phyloP scores from a whole-genome alignment of 2,888 invertebrate genomes.

The Chydorus sphaericus region DNA sequence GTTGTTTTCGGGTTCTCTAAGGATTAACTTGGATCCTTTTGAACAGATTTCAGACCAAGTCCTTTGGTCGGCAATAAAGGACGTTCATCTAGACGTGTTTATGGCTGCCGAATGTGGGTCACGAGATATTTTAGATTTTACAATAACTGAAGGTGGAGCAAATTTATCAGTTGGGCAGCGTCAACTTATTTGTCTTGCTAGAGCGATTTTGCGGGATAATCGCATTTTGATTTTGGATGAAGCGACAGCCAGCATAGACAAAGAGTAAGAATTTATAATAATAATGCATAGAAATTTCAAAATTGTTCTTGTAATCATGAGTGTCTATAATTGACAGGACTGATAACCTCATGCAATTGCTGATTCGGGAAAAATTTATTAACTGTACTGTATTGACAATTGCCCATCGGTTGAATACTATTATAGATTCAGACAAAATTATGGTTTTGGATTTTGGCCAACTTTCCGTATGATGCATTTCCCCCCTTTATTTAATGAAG shows the following conservation, averaged over 20 bases:
- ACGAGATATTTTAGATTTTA: no score
- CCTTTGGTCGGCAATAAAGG: conserved; percentile 70
- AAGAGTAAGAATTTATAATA: conserved; percentile 44
- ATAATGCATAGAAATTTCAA: not conserved
- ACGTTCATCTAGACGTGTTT: no score
- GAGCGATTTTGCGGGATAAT: conserved; percentile 71
- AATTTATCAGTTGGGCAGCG: conserved; percentile 83
- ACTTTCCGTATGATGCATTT: no score
- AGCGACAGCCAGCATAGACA: conserved; percentile 89
- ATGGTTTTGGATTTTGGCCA: conserved; percentile 17
- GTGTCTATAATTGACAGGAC: conserved; percentile 6
- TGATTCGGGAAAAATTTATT: conserved; percentile 10
- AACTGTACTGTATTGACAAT: conserved; percentile 14
- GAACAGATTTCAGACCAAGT: conserved; percentile 58
- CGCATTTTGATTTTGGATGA: conserved; percentile 76
- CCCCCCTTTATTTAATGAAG: no score
- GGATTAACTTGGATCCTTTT: conserved; percentile 82
- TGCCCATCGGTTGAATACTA: conserved; percentile 15
- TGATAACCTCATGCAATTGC: conserved; percentile 13
- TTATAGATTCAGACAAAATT: conserved; percentile 13
- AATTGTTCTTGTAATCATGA: no score
- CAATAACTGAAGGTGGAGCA: conserved; percentile 53
- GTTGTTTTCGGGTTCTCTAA: conserved; percentile 70
- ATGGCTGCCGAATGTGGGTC: no score
- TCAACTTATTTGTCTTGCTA: conserved; percentile 74